These are phyloP conservation scores for Ophioninae sp. DNA, from an alignment of 2,888 invertebrate genomes.

Conservation along the genomic window DNA sequence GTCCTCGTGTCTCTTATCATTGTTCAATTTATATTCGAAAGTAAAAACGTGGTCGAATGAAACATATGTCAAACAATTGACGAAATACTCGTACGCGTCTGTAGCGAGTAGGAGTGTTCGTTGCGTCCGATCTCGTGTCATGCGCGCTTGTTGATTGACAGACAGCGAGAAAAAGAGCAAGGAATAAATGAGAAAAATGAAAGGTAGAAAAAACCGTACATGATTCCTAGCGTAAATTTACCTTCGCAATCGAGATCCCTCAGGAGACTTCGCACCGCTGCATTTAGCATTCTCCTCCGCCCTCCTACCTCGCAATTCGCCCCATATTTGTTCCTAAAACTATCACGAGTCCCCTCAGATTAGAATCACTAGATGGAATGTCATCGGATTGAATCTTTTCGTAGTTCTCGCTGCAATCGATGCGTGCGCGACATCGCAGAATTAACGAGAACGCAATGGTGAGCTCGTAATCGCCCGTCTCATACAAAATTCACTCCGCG, in stretches of 20 bases:
- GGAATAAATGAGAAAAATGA: constrained; percentile 12
- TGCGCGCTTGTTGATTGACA: neutral
- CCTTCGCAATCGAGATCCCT: constrained; percentile 41
- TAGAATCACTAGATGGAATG: constrained; percentile 45
- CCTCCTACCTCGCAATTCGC: constrained; percentile 3
- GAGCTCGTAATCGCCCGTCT: constrained; percentile 11
- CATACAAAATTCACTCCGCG: constrained; percentile 15
- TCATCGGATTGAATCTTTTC: constrained; percentile 48
- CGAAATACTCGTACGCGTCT: constrained; percentile 59
- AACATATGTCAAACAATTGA: constrained; percentile 34
- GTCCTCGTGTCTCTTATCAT: constrained; percentile 70
- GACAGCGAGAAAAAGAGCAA: neutral
- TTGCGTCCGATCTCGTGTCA: constrained; percentile 13
- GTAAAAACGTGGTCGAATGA: constrained; percentile 29
- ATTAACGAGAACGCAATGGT: constrained; percentile 22
- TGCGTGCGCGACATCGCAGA: constrained; percentile 35
- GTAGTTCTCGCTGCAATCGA: constrained; percentile 54
- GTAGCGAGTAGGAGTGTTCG: constrained; percentile 60
- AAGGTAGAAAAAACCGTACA: constrained; percentile 5
- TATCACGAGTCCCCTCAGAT: constrained; percentile 25
- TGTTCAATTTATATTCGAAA: constrained; percentile 54
- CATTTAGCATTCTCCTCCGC: neutral
- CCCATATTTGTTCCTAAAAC: neutral
- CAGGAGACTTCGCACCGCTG: constrained; percentile 25
- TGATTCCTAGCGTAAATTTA: constrained; percentile 41